Base-by-base conservation (phyloP, 1,140 invertebrate species). In the Diachasma alloeum region DNA sequence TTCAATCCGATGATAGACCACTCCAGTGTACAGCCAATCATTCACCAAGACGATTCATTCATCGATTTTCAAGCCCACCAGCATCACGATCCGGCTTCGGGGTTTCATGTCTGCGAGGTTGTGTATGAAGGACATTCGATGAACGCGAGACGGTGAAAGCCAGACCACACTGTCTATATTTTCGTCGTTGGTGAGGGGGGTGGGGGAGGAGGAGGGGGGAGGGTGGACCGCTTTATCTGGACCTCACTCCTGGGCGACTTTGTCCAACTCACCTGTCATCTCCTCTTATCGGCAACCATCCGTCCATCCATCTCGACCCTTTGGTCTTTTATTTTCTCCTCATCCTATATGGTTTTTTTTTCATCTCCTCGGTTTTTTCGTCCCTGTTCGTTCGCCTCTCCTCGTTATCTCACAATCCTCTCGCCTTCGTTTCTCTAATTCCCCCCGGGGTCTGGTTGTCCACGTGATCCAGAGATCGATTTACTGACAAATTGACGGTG, bases 211-310 rank as follows among this genome's bases (percentile, higher is more conserved):
- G n/a, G 19, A 48, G 39, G 17, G 36, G 15, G 4, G 36, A 19
- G 2, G 15, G 15, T 19, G 15, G 72, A 74, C 53, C 19, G 53
- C 56, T 74, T 67, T 68, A 74, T 74, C 73, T 46, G 56, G 70
- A 53, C 56, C 36, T 59, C 48, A 56, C 44, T 36, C 24, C 24
- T 63, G 66, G 74, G 66, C 53, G 36, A 68, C 77, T 72, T 72
- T 78, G 74, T 76, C 81, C 77, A 78, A 81, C 79, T 82, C 80
- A 86, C 84, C 84, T 85, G 84, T 86, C 84, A 86, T 83, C 84
- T 86, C 83, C 77, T 83, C 82, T 85, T 85, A 86, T 85, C 84
- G 80, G 74, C 59, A 68, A 70, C 78, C 79, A 84, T 84, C 81
- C 82, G 82, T 83, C 83, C 82, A 83, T 83, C 81, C 83, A 80